A percentile compares a stretch with the other conserved stretches of the same genome.
These are phyloP conservation scores for Rhynchomys soricoides DNA, from an alignment of 2,113 vertebrate species.

Conservation along the genomic window DNA sequence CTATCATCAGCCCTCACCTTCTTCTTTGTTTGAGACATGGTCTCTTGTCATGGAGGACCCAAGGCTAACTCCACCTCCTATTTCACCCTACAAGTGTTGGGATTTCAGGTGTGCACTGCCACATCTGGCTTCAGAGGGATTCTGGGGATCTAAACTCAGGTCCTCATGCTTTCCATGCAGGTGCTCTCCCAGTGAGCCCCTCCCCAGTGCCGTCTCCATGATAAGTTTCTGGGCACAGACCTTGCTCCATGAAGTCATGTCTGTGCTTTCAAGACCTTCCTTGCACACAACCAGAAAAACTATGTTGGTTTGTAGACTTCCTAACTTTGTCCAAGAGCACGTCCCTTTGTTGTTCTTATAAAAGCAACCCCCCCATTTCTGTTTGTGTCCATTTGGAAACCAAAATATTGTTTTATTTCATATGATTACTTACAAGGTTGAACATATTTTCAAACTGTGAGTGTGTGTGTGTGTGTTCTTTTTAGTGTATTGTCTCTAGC, in stretches of 20 bases:
- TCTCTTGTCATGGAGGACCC: too few species aligned
- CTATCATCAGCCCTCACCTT: neutral
- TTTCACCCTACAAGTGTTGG: too few species aligned
- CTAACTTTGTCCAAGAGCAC: neutral
- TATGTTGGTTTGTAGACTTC: neutral
- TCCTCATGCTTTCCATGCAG: neutral
- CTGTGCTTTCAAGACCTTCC: conserved; percentile 11
- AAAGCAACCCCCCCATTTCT: neutral
- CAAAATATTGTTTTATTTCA: neutral
- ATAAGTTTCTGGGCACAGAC: neutral
- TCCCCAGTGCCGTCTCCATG: neutral
- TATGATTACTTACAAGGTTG: conserved; percentile 1
- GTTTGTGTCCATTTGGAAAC: neutral
- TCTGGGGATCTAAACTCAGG: neutral
- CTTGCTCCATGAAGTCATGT: neutral
- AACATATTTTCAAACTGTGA: neutral
- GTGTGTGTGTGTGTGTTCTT: neutral
- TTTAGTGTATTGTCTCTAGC: neutral
- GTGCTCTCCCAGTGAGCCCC: neutral
- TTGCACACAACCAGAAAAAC: neutral
- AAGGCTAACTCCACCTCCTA: neutral
- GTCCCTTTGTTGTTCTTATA: neutral
- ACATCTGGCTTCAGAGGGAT: neutral
- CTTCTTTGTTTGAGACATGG: neutral
- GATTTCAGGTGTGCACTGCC: neutral